A percentile compares a stretch with the other conserved stretches of the same genome.
These are phyloP conservation scores for Patella depressa DNA, from an alignment of 2,888 invertebrate genomes.

Conservation along the genomic window DNA sequence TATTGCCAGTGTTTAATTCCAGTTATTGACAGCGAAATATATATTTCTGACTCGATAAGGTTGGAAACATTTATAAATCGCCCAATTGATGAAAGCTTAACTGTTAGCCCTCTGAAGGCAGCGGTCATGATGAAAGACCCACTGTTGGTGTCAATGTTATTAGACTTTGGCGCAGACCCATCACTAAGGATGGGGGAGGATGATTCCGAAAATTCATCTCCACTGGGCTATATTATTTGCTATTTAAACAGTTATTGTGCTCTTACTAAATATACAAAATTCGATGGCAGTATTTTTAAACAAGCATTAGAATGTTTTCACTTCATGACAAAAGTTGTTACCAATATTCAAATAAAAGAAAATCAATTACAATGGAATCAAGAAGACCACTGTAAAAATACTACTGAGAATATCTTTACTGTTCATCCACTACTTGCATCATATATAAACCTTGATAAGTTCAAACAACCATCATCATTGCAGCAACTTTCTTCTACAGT, in stretches of 20 bases:
- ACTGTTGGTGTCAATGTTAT: not conserved
- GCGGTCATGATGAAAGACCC: not conserved
- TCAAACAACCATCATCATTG: not conserved
- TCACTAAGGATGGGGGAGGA: not conserved
- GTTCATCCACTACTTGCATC: not conserved
- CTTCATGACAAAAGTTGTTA: not conserved
- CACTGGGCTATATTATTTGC: not conserved
- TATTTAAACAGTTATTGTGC: conserved; percentile 3
- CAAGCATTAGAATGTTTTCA: not conserved
- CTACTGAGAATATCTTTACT: not conserved
- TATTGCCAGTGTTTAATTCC: not conserved
- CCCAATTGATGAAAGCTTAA: not conserved
- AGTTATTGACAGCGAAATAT: not conserved
- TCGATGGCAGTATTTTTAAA: not conserved
- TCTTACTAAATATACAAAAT: not conserved
- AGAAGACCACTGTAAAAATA: not conserved
- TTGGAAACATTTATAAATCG: not conserved
- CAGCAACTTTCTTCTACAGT: not conserved
- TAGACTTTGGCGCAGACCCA: not conserved
- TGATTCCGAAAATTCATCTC: not conserved
- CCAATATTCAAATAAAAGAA: not conserved
- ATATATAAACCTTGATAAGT: not conserved
- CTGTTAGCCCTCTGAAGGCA: not conserved
- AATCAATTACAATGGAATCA: not conserved
- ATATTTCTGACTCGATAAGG: no score